A percentile compares a stretch with the other conserved stretches of the same genome.
Conservation (phyloP, 2,113 vertebrate genomes). For the Melozone crissalis region DNA sequence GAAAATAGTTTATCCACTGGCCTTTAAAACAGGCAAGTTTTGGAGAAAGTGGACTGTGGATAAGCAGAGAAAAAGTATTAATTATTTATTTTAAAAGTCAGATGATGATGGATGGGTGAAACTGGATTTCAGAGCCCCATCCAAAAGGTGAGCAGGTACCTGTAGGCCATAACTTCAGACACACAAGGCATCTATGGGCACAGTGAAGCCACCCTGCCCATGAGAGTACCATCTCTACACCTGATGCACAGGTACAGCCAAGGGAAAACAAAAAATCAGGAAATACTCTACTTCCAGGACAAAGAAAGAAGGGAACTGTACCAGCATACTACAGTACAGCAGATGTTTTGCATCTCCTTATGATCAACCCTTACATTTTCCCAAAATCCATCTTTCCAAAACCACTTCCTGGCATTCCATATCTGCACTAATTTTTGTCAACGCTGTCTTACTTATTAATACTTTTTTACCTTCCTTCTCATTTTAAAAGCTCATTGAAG, state of each 20-base stretch:
- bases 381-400: not conserved
- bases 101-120: not conserved
- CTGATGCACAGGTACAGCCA: not conserved
- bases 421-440: not conserved
- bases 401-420: not conserved
- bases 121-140: not conserved
- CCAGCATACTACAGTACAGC: not conserved
- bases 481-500: slow-evolving; percentile 10
- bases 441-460: not conserved
- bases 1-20: not conserved
- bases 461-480: not conserved
- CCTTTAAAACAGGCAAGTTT: not conserved
- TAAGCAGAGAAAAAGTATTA: not conserved
- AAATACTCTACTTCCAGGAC: not conserved
- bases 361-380: not conserved
- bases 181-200: not conserved
- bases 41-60: not conserved
- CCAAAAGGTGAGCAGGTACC: not conserved
- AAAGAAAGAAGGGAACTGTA: not conserved
- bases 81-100: not conserved
- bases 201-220: not conserved
- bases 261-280: not conserved
- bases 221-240: not conserved
- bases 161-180: not conserved
- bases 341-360: not conserved